phyloP scores from a whole-genome alignment of 2,113 vertebrate species.

The Panthera leo region DNA sequence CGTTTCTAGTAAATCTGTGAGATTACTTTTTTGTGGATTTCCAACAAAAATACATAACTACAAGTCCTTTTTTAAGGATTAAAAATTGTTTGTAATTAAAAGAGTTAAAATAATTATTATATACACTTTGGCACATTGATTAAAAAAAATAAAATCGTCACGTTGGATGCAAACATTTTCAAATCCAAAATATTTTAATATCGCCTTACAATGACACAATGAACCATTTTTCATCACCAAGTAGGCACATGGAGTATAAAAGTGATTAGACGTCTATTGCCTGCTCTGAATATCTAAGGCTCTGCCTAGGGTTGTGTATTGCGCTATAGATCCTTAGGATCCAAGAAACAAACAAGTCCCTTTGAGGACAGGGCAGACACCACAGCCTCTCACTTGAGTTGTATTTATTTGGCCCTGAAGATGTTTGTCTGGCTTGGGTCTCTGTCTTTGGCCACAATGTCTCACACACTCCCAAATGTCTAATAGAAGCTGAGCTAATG shows the following conservation, averaged over 20 bases:
- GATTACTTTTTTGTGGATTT: slow-evolving; percentile 58
- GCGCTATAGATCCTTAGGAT: not conserved
- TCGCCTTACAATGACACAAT: not conserved
- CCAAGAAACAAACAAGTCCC: not conserved
- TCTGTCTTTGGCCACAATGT: not conserved
- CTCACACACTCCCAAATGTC: accelerated
- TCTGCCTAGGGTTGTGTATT: not conserved
- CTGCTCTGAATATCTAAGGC: not conserved
- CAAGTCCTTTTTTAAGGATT: not conserved
- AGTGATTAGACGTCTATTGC: not conserved
- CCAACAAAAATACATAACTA: slow-evolving; percentile 14
- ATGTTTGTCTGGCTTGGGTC: not conserved
- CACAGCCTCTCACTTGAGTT: not conserved
- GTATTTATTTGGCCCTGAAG: not conserved
- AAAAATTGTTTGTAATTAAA: not conserved
- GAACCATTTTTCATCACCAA: not conserved
- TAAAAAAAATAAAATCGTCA: not conserved
- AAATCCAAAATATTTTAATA: not conserved
- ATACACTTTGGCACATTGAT: not conserved
- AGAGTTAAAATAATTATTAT: slow-evolving; percentile 11
- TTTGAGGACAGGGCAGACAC: not conserved
- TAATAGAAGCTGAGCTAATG: not conserved
- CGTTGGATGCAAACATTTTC: not conserved
- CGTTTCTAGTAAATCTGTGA: slow-evolving; percentile 25
- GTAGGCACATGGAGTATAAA: not conserved